Base-by-base conservation (phyloP, 2,888 invertebrate genomes). In the Galeruca laticollis region DNA sequence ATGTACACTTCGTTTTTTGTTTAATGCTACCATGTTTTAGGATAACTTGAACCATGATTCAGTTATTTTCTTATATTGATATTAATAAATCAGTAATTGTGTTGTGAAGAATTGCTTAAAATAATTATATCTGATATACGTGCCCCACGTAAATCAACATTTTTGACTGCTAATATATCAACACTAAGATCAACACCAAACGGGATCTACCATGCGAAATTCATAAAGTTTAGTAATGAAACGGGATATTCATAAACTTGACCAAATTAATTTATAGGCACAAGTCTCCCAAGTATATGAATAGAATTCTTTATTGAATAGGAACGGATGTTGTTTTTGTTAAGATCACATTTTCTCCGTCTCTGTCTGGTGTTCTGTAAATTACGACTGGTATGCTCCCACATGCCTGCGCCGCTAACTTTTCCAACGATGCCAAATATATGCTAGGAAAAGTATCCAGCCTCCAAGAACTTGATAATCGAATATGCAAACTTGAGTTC, bases 281-380 rank as follows among this genome's bases (percentile, higher is more conserved):
- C 11, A 10, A 35, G 40, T 40, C n/a, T 40, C n/a, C 11, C 6
- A 47, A 47, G 47, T 47, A n/a, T 52, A 52, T 31, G 52, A 31
- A 54, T 31, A 54, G 54, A 31, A 54, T 54, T 31, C 31, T 5
- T 54, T 54, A 54, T n/a, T 54, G 26, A 54, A 54, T 31, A 26
- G n/a, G n/a, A 33, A 47, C 60, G 60, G 60, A 60, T 47, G 60
- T 49, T 49, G 60, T 61, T 61, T 61, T 51, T 61, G 8, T 31
- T 51, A 13, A 26, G 49, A 61, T 51, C 11, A 49, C 51, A 62
- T 62, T 62, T 52, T 43, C 21, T 52, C 52, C 37, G n/a, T 33
- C 60, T 60, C 60, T 60, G 49, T 37, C 56, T 33, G 56, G 56
- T 18, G 56, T 18, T 57, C 35, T 57, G 56, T 35, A 35, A 57